Evolutionary conservation across 2,797 vertebrate species (phyloP), one percentile per base, ranked within the genome.

Genomic region (Platalea minor): DNA sequence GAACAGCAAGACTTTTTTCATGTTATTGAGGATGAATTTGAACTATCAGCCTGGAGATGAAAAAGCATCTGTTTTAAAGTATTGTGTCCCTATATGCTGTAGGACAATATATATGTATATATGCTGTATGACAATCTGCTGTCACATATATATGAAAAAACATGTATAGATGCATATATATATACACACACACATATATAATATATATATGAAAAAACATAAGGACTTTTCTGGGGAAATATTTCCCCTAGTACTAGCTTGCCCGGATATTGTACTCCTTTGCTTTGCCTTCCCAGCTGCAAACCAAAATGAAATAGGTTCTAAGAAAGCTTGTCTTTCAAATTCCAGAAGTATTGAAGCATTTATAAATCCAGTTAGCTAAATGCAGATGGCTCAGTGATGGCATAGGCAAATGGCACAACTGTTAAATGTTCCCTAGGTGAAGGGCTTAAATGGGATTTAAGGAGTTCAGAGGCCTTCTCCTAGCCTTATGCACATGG

Each of bases 371-470:
- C 60, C 91, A 80, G 60, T 83, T 85, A 81, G 76, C 86, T 85
- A 74, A 77, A 72, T 94, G 57, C 64, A 89, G 63, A 63, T 76
- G 78, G 78, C 57, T 89, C 75, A 45, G 57, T 37, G 88, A 87
- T 76, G 81, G 94, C 67, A 83, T 6, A 79, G 91, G 91, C 88
- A 93, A 97, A 89, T 85, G 92, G 88, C 73, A 92, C 79, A 85
- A 64, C 70, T 96, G 64, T 81, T 76, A 85, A 85, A 61, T 85
- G 63, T 84, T 86, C 73, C 70, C 59, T 96, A 59, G 43, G 57
- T 95, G 68, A 85, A 96, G 57, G 57, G 43, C 75, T 95, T 91
- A 89, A 89, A 51, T 74, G 87, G 87, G 91, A 86, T 88, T 94
- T 96, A 50, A 64, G 56, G 69, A 75, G 63, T 94, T 89, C 85